phyloP scores from a whole-genome alignment of 2,797 vertebrate genomes.

The Girardinus metallicus region DNA sequence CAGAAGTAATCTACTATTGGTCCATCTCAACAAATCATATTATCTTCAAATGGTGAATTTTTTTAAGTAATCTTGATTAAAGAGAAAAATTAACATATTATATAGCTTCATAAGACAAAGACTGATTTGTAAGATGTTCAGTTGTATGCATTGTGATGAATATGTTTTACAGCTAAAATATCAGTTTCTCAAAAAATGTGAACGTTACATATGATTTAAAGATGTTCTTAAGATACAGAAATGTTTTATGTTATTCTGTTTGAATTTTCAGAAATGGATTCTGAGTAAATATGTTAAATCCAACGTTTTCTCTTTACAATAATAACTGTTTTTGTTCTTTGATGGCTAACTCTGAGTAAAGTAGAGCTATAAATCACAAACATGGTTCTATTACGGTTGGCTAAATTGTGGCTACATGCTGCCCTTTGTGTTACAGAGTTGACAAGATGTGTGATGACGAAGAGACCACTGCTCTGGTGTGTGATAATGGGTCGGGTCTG shows the following conservation, averaged over 20 bases:
- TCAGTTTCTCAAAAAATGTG: neutral
- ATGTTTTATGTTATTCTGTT: neutral
- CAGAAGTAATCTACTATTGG: too few relatives aligned
- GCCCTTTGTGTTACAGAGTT: conserved; percentile 46
- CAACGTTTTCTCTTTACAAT: neutral
- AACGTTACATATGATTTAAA: neutral
- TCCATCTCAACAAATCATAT: neutral
- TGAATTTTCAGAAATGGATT: neutral
- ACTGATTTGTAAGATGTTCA: neutral
- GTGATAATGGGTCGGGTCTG: conserved; percentile 93
- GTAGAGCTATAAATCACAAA: neutral
- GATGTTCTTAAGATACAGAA: neutral
- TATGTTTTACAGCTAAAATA: neutral
- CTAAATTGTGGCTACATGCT: conserved; percentile 12
- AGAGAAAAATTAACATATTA: neutral
- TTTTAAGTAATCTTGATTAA: neutral
- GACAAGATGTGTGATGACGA: conserved; percentile 92
- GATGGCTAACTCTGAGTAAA: neutral
- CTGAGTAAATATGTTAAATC: neutral
- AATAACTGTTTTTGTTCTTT: neutral
- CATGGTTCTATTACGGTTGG: neutral
- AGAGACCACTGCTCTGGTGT: conserved; percentile 92
- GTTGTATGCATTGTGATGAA: neutral
- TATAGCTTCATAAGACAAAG: neutral
- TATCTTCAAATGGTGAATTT: neutral